Base-by-base conservation (phyloP, 2,113 vertebrate genomes). In the Irena cyanogastra region DNA sequence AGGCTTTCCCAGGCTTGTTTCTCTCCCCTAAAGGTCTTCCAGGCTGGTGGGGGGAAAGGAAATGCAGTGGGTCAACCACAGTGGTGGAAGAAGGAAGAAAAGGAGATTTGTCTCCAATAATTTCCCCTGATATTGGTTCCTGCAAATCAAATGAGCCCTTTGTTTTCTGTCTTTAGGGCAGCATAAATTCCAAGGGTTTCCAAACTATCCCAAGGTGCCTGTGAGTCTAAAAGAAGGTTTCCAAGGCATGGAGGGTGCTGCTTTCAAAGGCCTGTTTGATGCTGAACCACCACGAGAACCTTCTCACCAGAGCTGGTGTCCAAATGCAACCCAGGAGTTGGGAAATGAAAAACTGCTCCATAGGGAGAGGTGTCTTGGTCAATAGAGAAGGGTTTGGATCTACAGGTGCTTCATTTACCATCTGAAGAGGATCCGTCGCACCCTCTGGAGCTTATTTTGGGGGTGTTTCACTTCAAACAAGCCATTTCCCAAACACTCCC, bases 1-100 rank as follows among this genome's bases (percentile, higher is more conserved):
- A 7, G 35, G n/a, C 12, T 28, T 41, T 39, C 7, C 0, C 0
- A 0, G 18, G 27, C 14, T 64, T 8, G 1, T 3, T 45, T 50
- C 12, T 39, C n/a, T 24, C 9, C 23, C 0, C 18, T 3, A 3
- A 20, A 24, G 27, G 3, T 14, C 41, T 41, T 44, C 28, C 28
- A 16, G 28, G 12, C 9, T 23, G 47, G 39, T n/a, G 53, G 21
- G 9, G 57, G 57, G 56, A 13, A 37, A 30, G 31, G 42, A 45
- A 19, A 20, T 2, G 35, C 33, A 3, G 37, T 6, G 41, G 7
- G 10, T 13, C 5, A 26, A 2, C 3, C 22, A 0, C 7, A 3
- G 42, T 3, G n/a, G 30, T 27, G 60, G 44, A 27, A 65, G 24
- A 41, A 60, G 50, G 60, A 8, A 44, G 24, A 26, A 27, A 53